Conservation (phyloP, 2,888 invertebrate genomes). For the Orgyia antiqua region DNA sequence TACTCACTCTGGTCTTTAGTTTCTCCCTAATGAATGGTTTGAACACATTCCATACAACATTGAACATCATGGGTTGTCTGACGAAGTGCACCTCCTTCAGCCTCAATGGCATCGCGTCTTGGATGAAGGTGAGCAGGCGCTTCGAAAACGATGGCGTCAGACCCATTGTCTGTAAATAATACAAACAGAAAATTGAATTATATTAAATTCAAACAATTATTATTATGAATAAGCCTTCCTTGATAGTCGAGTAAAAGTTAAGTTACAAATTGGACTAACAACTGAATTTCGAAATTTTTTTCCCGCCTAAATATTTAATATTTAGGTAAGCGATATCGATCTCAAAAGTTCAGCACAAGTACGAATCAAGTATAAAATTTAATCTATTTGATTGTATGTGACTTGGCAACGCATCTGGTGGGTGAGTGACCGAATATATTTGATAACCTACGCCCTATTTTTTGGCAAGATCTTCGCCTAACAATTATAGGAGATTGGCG, state of each 20-base stretch:
- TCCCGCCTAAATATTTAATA: too few relatives aligned
- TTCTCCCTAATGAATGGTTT: constrained; percentile 90
- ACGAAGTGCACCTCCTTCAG: constrained; percentile 92
- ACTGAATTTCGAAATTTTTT: too few relatives aligned
- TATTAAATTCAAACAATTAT: too few relatives aligned
- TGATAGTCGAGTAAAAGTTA: too few relatives aligned
- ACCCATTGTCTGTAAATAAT: constrained; percentile 74
- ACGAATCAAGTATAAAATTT: too few relatives aligned
- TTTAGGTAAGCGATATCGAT: too few relatives aligned
- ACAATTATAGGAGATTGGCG: background rate
- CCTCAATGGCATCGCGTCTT: constrained; percentile 91
- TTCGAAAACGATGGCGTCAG: constrained; percentile 86
- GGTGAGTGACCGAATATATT: constrained; percentile 20
- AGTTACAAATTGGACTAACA: too few relatives aligned
- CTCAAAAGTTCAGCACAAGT: too few relatives aligned
- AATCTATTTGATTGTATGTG: too few relatives aligned
- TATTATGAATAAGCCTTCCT: too few relatives aligned
- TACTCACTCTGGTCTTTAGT: constrained; percentile 84
- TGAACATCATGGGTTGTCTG: constrained; percentile 90
- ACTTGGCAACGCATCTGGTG: constrained; percentile 7
- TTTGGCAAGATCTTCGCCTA: constrained; percentile 14
- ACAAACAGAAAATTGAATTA: background rate
- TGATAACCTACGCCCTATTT: constrained; percentile 21
- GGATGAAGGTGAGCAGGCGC: constrained; percentile 88
- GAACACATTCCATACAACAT: constrained; percentile 90